phyloP scores from a whole-genome alignment of 2,888 invertebrate species.

The Tenthredo scrophulariae region DNA sequence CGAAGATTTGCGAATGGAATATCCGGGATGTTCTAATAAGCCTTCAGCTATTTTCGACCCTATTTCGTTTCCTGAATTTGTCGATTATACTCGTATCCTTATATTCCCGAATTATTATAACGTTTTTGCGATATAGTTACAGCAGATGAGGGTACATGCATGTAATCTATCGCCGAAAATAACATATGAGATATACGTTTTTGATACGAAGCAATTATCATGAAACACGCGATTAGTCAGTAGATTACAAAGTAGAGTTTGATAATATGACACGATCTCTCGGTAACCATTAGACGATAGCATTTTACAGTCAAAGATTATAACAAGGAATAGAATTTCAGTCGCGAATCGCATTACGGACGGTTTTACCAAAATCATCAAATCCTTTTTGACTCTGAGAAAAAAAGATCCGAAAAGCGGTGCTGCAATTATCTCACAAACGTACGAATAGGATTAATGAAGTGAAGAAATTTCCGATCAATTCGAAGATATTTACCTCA shows the following conservation, averaged over 20 bases:
- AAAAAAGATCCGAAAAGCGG: not conserved
- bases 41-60: not conserved
- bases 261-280: not conserved
- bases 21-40: not conserved
- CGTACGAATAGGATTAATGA: too few species aligned
- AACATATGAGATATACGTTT: not conserved
- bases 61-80: not conserved
- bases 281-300: not conserved
- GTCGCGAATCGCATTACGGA: not conserved
- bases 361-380: not conserved
- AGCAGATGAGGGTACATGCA: not conserved
- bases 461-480: not conserved
- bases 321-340: not conserved
- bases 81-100: not conserved
- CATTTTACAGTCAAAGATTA: not conserved
- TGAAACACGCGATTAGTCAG: constrained; percentile 7
- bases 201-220: not conserved
- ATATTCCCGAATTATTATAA: not conserved
- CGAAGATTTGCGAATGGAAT: constrained; percentile 20
- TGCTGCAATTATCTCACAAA: too few species aligned
- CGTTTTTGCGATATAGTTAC: not conserved
- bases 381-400: not conserved
- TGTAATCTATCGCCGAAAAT: not conserved
- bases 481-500: too few species aligned
- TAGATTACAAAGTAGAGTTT: not conserved